phyloP scores from a whole-genome alignment of 2,888 invertebrate species.

The Sinopyrophorus schimmeli region DNA sequence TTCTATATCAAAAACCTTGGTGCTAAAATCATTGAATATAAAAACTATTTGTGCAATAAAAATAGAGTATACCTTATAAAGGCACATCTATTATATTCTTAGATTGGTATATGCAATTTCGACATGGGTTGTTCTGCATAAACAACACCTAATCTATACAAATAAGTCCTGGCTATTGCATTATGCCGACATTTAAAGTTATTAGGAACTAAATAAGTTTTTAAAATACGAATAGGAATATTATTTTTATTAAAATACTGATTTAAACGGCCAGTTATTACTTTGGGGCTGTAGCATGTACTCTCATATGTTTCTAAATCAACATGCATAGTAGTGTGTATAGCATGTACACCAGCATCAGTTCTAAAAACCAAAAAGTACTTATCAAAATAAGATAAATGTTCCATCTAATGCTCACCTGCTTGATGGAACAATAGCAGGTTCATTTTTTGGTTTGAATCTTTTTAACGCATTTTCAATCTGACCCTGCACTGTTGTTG shows the following conservation, averaged over 20 bases:
- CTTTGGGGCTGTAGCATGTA: slow-evolving; percentile 57
- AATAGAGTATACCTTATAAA: slow-evolving; percentile 69
- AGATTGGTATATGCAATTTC: slow-evolving; percentile 60
- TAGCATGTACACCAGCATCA: slow-evolving; percentile 82
- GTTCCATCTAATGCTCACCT: slow-evolving; percentile 58
- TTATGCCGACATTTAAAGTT: slow-evolving; percentile 69
- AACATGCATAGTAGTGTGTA: slow-evolving; percentile 71
- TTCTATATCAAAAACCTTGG: slow-evolving; percentile 65
- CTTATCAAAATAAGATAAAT: slow-evolving; percentile 1
- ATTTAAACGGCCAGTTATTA: slow-evolving; percentile 63
- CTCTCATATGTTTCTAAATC: slow-evolving; percentile 63
- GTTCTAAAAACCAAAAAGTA: slow-evolving; percentile 62
- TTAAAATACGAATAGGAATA: slow-evolving; percentile 60
- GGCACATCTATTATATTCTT: slow-evolving; percentile 66
- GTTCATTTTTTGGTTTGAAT: slow-evolving; percentile 61
- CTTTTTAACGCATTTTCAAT: slow-evolving; percentile 67
- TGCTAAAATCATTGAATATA: slow-evolving; percentile 52
- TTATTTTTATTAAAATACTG: slow-evolving; percentile 62
- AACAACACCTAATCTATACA: slow-evolving; percentile 66
- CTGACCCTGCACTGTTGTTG: slow-evolving; percentile 71
- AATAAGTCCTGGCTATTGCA: slow-evolving; percentile 71
- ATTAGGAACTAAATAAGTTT: slow-evolving; percentile 63
- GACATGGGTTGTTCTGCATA: slow-evolving; percentile 33
- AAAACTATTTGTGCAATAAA: too few relatives aligned
- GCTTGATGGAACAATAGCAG: slow-evolving; percentile 67